Evolutionary conservation across 2,888 invertebrate species (phyloP), one percentile per base, ranked within the genome.

Genomic region (Geotrupes spiniger): DNA sequence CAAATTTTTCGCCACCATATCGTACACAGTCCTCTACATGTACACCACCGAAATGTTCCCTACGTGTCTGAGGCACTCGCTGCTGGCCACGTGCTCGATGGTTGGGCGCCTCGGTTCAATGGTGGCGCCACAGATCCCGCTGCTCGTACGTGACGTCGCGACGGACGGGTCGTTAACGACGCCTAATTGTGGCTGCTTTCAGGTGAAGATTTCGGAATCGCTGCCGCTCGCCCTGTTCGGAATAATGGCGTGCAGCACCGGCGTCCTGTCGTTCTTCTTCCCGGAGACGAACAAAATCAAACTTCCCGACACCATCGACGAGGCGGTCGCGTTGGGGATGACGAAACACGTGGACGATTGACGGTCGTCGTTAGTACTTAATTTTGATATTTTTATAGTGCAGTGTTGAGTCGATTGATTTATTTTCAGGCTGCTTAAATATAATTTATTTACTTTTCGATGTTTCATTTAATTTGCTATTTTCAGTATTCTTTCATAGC

Each of bases 11-110:
- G 83, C 84, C 49, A 80, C 85, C 38, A 78, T 81, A 61, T 80
- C 85, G 15, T 85, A 84, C 68, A 80, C 82, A 63, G 78, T 82
- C 11, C 68, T 84, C 57, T 85, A 85, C 71, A 78, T 85, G 63
- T 83, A 79, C 68, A 83, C 85, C 27, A 78, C 84, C 29, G 87
- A 87, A 72, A 74, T 87, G 70, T 87, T 85, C 69, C 87, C 87
- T 6, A 87, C 87, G 37, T 76, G 74, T 52, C 72, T 80, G 42
- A 78, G 87, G 45, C 81, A 82, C 62, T 82, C 84, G 11, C 75
- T 84, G 56, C 75, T 87, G 38, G 82, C 83, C 2, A 76, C 82
- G 39, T 84, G 83, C 69, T 84, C 85, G 38, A 83, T 85, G 74
- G 77, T 83, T 56, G 87, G 86, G 33, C 76, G 85, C 9, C 57